These are phyloP conservation scores for Drosophila bocki DNA, from an alignment of 1,140 invertebrate genomes.

Conservation along the genomic window DNA sequence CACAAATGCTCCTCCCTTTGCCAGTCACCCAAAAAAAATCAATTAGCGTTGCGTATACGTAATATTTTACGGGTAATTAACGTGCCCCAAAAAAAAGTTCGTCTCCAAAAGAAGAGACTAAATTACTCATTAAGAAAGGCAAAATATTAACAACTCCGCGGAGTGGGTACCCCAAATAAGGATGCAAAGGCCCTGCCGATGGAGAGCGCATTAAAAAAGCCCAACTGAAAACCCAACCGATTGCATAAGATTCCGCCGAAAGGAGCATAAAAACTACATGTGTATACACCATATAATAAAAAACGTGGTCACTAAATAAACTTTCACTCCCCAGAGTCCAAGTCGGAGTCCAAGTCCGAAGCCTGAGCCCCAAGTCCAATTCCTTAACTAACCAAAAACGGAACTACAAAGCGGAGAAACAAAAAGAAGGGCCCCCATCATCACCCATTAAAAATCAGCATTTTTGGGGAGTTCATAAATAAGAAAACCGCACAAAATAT, in stretches of 20 bases:
- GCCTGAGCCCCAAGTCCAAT: slow-evolving; percentile 37
- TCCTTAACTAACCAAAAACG: slow-evolving; percentile 70
- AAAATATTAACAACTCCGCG: slow-evolving; percentile 37
- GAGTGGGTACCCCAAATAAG: slow-evolving; percentile 43
- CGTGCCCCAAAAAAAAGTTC: neutral
- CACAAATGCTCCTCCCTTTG: slow-evolving; percentile 12
- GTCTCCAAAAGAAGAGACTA: slow-evolving; percentile 16
- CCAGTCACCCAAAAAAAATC: slow-evolving; percentile 38
- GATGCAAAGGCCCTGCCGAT: slow-evolving; percentile 38
- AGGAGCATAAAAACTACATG: slow-evolving; percentile 57
- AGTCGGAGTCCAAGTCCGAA: slow-evolving; percentile 15
- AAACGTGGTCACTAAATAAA: slow-evolving; percentile 45
- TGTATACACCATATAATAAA: slow-evolving; percentile 11
- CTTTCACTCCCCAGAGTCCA: slow-evolving; percentile 63
- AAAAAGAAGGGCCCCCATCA: slow-evolving; percentile 12
- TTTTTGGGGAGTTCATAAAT: slow-evolving; percentile 45
- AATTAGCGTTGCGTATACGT: slow-evolving; percentile 63
- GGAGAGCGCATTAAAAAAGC: slow-evolving; percentile 32
- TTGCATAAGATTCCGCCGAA: slow-evolving; percentile 61
- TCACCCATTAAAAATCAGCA: slow-evolving; percentile 63
- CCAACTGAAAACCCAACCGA: slow-evolving; percentile 32
- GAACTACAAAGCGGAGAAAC: slow-evolving; percentile 52
- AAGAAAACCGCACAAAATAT: slow-evolving; percentile 47
- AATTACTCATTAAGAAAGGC: slow-evolving; percentile 48
- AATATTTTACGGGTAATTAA: slow-evolving; percentile 54